Conservation (phyloP, 2,113 vertebrate genomes). For the Protobothrops flavoviridis region DNA sequence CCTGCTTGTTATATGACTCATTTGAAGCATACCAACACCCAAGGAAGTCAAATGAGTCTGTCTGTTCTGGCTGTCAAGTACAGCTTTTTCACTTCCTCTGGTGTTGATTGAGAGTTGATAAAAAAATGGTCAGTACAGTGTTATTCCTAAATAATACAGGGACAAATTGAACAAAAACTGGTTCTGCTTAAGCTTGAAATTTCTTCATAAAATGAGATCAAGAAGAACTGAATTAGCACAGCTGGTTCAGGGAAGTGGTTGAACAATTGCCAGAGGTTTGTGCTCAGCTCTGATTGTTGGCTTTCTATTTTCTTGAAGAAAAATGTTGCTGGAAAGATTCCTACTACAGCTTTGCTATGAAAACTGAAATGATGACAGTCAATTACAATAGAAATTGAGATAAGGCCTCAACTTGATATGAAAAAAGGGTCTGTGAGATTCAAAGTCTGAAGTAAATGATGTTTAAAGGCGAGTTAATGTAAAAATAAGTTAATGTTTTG, state of each 20-base stretch:
- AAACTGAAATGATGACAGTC: neutral
- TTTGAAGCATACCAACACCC: constrained; percentile 5
- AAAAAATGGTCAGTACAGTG: neutral
- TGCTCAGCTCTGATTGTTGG: neutral
- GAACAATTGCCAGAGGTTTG: neutral
- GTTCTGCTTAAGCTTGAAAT: constrained; percentile 2
- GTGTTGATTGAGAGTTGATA: neutral
- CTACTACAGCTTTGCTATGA: neutral
- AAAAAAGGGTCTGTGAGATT: neutral
- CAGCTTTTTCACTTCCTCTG: neutral
- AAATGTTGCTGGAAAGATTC: neutral
- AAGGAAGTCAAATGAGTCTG: constrained; percentile 20
- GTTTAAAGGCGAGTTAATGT: neutral
- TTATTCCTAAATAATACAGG: neutral
- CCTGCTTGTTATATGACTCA: constrained; percentile 2
- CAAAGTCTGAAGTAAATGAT: neutral
- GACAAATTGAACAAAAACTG: neutral
- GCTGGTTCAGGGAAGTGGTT: neutral
- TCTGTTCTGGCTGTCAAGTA: neutral
- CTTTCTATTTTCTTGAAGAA: constrained; percentile 3
- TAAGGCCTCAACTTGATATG: neutral
- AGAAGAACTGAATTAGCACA: neutral
- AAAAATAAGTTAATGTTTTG: neutral
- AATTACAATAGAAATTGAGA: neutral
- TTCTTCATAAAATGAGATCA: neutral